phyloP scores from a whole-genome alignment of 2,797 vertebrate species.

The Melanogrammus aeglefinus region DNA sequence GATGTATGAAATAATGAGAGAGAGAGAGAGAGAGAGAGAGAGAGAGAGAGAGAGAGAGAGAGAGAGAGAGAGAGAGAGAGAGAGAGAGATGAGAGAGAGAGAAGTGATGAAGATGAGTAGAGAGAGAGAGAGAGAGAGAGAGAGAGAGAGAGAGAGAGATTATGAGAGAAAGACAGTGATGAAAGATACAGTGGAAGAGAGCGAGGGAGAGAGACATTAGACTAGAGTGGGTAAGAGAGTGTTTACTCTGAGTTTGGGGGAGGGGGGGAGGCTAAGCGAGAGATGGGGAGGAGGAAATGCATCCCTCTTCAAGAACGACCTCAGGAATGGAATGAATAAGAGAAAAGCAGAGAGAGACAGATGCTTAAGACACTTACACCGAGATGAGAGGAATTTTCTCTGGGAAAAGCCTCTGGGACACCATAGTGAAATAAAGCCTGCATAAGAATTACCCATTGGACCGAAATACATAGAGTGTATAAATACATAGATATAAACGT shows the following conservation, averaged over 20 bases:
- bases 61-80: too few relatives aligned
- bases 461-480: constrained; percentile 15
- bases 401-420: constrained; percentile 22
- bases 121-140: not conserved
- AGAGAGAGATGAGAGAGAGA: not conserved
- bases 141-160: not conserved
- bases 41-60: constrained; percentile 4
- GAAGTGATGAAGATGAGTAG: not conserved
- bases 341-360: not conserved
- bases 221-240: not conserved
- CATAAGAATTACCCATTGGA: constrained; percentile 29
- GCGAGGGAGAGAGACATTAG: not conserved
- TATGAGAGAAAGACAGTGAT: not conserved
- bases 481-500: constrained; percentile 18
- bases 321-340: not conserved
- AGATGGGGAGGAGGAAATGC: not conserved
- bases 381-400: not conserved
- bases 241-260: not conserved
- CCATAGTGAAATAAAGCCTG: constrained; percentile 30
- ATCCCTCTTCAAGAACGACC: not conserved
- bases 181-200: not conserved
- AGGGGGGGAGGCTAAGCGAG: not conserved
- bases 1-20: constrained; percentile 40
- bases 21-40: not conserved
- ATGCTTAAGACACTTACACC: not conserved